Base-by-base conservation (phyloP, 2,797 vertebrate genomes). In the Tauraco hartlaubi region DNA sequence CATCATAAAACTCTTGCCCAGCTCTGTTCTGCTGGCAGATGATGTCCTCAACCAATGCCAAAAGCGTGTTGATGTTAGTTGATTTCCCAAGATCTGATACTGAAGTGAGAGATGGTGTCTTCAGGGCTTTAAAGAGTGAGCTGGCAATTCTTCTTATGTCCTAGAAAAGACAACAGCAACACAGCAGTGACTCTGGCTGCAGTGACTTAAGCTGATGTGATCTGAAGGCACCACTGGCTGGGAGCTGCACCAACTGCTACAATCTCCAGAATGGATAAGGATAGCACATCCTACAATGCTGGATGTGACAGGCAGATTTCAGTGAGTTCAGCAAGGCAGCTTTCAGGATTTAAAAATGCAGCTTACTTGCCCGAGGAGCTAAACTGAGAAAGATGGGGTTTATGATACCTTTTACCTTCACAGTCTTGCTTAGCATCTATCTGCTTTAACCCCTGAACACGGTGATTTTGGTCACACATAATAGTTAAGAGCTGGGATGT, bases 11-110 rank as follows among this genome's bases (percentile, higher is more conserved):
- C 68, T 97, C 98, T 71, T 97, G 97, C 9, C 96, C 86, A 6
- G 54, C 66, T 95, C 88, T 94, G 92, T 98, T 99, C 95, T 99
- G 99, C 92, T 98, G 98, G 75, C 97, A 97, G 94, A 99, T 98
- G 62, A 99, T 98, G 18, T 99, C 98, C 95, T 99, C 99, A 83
- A 99, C 98, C 91, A 99, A 41, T 67, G 99, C 98, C 91, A 99
- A 94, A 64, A 99, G 98, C 26, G 96, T 95, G 94, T 99, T 99
- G 94, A 99, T 99, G 89, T 99, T 98, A 6, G 96, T 91, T 58
- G 94, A 96, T 94, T 98, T 98, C 68, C 97, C 96, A 29, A 97
- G 96, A 56, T 98, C 98, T 89, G 97, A 66, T 85, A 96, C 94
- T 26, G 84, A 86, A 88, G 91, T 85, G 39, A 98, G 98, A 28